Evolutionary conservation across 1,140 invertebrate species (phyloP), one percentile per base, ranked within the genome.

Genomic region (Lucilia cuprina): DNA sequence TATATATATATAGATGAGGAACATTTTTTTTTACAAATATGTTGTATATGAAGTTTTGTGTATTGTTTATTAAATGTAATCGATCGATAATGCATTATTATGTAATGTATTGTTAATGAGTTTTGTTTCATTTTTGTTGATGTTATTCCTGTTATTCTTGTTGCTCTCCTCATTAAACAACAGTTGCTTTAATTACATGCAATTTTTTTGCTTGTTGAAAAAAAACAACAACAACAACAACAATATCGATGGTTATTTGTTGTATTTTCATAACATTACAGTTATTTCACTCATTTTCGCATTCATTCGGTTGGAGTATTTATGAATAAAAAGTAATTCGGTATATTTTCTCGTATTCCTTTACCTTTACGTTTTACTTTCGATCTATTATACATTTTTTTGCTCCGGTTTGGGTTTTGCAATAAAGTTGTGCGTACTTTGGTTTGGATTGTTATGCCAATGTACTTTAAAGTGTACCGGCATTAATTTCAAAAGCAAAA

Each of bases 71-170:
- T 50, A 49, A 80, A 80, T 80, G 47, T 80, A 80, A 80, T 80
- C 77, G 77, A 80, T 80, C 77, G 47, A 80, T 80, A 80, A 80
- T 80, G 10, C 77, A 80, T 80, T 80, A 80, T 25, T 80, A 49
- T 80, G n/a, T 5, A 70, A 21, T 70, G 19, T 41, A 80, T 80
- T 80, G 77, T 82, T 82, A 65, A 82, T 65, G 60, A 82, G 82
- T 4, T 50, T 82, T 65, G 55, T 82, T 82, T 30, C 3, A 30
- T 30, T 65, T 50, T 70, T 70, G 4, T 21, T 70, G n/a, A 12
- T 55, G 50, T 55, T 30, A 3, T 30, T 30, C 3, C 25, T 30
- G 25, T 30, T 30, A 55, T 14, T 55, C 3, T 55, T 55, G 13
- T 70, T 70, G 19, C 19, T 70, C 19, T 70, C 8, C n/a, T 21